Base-by-base conservation (phyloP, 2,797 vertebrate species). In the Pagetopsis macropterus region DNA sequence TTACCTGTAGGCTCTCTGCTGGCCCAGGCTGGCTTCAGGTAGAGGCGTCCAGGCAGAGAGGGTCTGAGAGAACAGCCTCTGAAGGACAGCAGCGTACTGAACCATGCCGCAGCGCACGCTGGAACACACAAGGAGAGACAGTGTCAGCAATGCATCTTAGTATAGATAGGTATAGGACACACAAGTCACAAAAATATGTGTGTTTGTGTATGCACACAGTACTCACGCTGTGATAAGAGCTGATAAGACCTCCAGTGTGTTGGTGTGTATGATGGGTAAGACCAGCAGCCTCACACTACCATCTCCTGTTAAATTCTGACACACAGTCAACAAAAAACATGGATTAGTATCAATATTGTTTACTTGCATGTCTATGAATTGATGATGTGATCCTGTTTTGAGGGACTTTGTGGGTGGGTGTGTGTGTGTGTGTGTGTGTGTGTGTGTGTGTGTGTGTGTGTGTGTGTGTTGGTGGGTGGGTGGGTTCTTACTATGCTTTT, bases 1-100 rank as follows among this genome's bases (percentile, higher is more conserved):
- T 55, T 78, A 98, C 96, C 96, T 96, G 93, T 95, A 97, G 4
- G 96, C 94, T 84, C 94, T 94, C 84, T 97, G 96, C 70, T 96
- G 96, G 17, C 96, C 96, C 12, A 93, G 79, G 37, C 84, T 91
- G 64, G 83, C 67, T 75, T 95, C 94, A 2, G 94, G 86, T 0
- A 79, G 70, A 9, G 94, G 84, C 1, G 86, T 93, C 96, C 96
- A 97, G 37, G 93, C 87, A 31, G 88, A 94, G 41, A 97, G 91
- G 8, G 96, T 95, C 57, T 97, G 97, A 44, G 96, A 95, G 72
- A 97, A 95, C 41, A 97, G 92, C 67, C 95, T 93, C 82, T 94
- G 94, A 13, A 98, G 88, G 15, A 95, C 87, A 3, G 89, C 86
- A 44, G 94, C 92, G 50, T 95, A 97, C 58, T 95, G 95, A 52